Base-by-base conservation (phyloP, 2,888 invertebrate genomes). In the Calephelis perditalis region DNA sequence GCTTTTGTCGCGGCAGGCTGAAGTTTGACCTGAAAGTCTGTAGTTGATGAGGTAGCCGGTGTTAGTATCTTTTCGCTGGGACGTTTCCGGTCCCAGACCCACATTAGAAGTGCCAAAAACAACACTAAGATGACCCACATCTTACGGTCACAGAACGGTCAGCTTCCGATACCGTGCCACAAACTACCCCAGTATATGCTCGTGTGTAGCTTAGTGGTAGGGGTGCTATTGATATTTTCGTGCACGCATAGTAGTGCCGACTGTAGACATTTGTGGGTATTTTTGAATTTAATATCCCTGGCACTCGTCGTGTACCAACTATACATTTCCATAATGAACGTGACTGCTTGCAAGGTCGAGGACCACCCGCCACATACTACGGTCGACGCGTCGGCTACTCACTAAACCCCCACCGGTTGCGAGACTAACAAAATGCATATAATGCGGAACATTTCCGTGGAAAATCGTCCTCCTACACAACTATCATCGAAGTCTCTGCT, bases 111-210 rank as follows among this genome's bases (percentile, higher is more conserved):
- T 49, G 15, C 11, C 49, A 26, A 49, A n/a, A n/a, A 36, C 37
- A 55, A 55, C 55, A 36, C 55, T 55, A 55, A 55, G 55, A 55
- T 55, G 55, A 36, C 35, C 9, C 55, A 55, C 55, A 55, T 55
- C 55, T 55, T 55, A 55, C 55, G 55, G n/a, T 36, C 36, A 35
- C 55, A 37, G 36, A 37, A 55, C 55, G n/a, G 37, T 55, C 37
- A 37, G 37, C 11, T 46, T 46, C 46, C 46, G 46, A 46, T 46
- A 46, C 46, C 55, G 55, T 35, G 55, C 37, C 37, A 37, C n/a
- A 55, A 55, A 36, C 55, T 35, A 7, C 36, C 55, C 55, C 36
- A 55, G 36, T 55, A 55, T 35, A 3, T 55, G 55, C 55, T 55
- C 55, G 55, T 55, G 11, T 36, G 35, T 36, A 54, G 54, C 36